Percentiles rank a stretch among this genome's conserved stretches.
phyloP scores from a whole-genome alignment of 2,113 vertebrate species.

The Lepus timidus region DNA sequence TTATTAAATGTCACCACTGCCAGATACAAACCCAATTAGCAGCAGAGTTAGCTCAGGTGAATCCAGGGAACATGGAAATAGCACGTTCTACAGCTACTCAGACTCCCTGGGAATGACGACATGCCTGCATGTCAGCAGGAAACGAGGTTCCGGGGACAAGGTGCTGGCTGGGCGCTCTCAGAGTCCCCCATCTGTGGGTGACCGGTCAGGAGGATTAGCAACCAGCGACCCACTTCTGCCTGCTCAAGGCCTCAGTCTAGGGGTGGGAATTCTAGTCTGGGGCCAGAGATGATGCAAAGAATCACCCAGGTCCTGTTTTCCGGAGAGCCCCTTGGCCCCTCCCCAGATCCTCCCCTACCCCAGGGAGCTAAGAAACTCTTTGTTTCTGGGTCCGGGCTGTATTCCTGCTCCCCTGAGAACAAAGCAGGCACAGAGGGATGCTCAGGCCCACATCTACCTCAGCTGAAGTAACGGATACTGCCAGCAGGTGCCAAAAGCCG shows the following conservation, averaged over 20 bases:
- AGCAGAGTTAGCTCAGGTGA: conserved; percentile 56
- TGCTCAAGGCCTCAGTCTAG: background rate
- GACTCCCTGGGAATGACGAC: background rate
- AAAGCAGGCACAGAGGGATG: background rate
- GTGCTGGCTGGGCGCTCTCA: background rate
- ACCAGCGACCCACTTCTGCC: background rate
- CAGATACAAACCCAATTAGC: conserved; percentile 75
- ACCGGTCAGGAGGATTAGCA: background rate
- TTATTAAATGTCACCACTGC: background rate
- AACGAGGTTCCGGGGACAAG: background rate
- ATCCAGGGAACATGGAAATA: background rate
- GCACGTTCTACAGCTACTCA: conserved; percentile 50
- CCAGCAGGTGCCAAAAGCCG: background rate
- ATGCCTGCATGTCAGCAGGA: conserved; percentile 52
- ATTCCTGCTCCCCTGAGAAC: background rate
- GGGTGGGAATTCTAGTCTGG: background rate
- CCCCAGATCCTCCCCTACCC: background rate
- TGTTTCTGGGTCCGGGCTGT: background rate
- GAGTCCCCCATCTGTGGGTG: background rate
- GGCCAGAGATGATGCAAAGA: background rate
- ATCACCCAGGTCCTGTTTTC: background rate
- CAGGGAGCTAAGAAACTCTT: background rate
- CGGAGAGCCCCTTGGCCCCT: background rate
- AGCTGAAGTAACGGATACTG: background rate
- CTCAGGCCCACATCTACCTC: background rate